Evolutionary conservation across 1,140 invertebrate species (phyloP).

Genomic region (Brachionus manjavacas): DNA sequence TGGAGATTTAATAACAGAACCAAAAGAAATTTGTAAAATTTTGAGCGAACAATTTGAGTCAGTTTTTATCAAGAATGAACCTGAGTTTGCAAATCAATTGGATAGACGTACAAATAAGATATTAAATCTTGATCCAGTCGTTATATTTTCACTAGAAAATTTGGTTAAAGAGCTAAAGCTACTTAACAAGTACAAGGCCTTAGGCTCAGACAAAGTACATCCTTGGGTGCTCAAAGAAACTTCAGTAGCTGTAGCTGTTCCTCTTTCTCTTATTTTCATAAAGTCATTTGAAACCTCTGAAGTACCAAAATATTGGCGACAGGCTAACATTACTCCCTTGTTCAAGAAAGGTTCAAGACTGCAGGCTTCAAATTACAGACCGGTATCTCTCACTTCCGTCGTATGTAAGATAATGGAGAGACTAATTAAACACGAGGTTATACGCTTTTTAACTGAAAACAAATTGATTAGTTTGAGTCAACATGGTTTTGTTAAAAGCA

Average conservation of each 20-base stretch:
- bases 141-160: background rate
- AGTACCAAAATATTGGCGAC: background rate
- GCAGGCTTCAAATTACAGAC: background rate
- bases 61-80: background rate
- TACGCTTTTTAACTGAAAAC: background rate
- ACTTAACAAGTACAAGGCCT: background rate
- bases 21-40: background rate
- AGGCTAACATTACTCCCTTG: background rate
- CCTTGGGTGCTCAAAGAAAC: background rate
- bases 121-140: background rate
- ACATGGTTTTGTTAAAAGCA: background rate
- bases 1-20: background rate
- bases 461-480: background rate
- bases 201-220: background rate
- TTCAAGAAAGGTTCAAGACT: background rate
- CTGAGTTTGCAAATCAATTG: background rate
- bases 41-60: background rate
- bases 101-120: background rate
- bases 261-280: background rate
- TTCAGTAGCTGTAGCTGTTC: background rate
- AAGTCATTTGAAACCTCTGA: background rate
- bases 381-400: background rate
- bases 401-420: background rate
- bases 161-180: background rate
- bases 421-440: background rate